Evolutionary conservation across 2,113 vertebrate species (phyloP), one percentile per base, ranked within the genome.

Genomic region (Heterotilapia buettikoferi): DNA sequence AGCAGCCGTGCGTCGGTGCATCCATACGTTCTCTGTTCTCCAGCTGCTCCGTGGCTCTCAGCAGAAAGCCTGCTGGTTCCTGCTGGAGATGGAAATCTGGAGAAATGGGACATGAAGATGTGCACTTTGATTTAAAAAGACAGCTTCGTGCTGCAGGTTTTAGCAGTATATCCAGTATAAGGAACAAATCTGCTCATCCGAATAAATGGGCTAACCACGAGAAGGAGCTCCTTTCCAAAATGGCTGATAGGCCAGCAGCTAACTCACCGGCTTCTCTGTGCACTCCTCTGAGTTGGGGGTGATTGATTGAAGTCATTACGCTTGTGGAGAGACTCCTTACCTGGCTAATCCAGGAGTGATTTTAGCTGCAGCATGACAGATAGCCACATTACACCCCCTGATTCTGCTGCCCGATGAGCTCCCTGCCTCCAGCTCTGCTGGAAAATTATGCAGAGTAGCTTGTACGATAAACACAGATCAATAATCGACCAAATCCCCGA

Each of bases 291-390:
- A 76, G 88, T 89, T 38, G 43, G 53, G 45, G 50, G 89, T 95
- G 94, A 96, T 95, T 96, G 95, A 96, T 96, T 93, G 94, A 93
- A 95, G 93, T 95, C 93, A 95, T 96, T 96, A 95, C 83, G n/a
- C 80, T 36, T 88, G 90, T 90, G 91, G 92, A 94, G 93, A 94
- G 93, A 94, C 93, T 94, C 91, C 93, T 95, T 95, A 95, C 94
- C 93, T 96, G 92, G 93, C 93, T 95, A 94, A 96, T 94, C 93
- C 94, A 93, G 93, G 93, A 94, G 92, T 95, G 95, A 93, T 93
- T 95, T 92, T 90, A 94, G 94, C 91, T 92, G 84, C 85, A 82
- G 92, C 83, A 95, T 94, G 94, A 95, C 93, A 94, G 92, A 96
- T 95, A 85, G 94, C 88, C 50, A 73, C 93, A 95, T 95, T 96